Percentiles rank a stretch among this genome's conserved stretches.
These are phyloP conservation scores for Sorex fumeus DNA, from an alignment of 2,113 vertebrate genomes.

Conservation along the genomic window DNA sequence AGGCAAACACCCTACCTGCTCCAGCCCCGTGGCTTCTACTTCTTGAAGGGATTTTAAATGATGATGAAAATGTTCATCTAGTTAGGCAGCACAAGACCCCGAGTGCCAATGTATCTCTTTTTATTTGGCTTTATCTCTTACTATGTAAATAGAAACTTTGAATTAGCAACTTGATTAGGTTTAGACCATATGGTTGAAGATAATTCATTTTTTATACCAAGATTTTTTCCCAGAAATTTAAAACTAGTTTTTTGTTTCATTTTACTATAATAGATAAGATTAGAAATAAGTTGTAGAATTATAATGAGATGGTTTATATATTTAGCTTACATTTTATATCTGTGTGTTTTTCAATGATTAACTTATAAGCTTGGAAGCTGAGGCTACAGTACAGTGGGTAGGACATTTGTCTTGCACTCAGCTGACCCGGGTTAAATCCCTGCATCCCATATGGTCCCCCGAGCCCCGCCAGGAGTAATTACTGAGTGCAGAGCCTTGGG, in stretches of 20 bases:
- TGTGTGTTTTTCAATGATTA: too few relatives aligned
- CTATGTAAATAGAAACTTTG: background rate
- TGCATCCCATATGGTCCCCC: too few relatives aligned
- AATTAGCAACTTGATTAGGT: conserved; percentile 43
- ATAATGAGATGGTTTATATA: background rate
- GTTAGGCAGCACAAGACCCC: background rate
- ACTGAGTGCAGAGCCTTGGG: too few relatives aligned
- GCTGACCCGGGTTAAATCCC: too few relatives aligned
- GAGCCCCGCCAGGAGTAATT: too few relatives aligned
- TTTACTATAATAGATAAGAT: background rate
- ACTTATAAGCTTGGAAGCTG: too few relatives aligned
- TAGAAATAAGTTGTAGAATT: conserved; percentile 30
- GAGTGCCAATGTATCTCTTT: background rate
- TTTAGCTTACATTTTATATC: background rate
- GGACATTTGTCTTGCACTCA: too few relatives aligned
- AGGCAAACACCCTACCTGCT: too few relatives aligned
- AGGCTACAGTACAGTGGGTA: too few relatives aligned
- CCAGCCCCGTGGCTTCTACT: background rate
- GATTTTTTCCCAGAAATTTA: background rate
- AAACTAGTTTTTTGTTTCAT: conserved; percentile 17
- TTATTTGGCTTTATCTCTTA: conserved; percentile 18
- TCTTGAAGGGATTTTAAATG: background rate
- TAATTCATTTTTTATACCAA: conserved; percentile 26
- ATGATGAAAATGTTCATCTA: background rate
- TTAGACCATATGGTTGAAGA: conserved; percentile 49